Evolutionary conservation across 2,113 vertebrate genomes (phyloP), one percentile per base, ranked within the genome.

Genomic region (Zosterops hypoxanthus): DNA sequence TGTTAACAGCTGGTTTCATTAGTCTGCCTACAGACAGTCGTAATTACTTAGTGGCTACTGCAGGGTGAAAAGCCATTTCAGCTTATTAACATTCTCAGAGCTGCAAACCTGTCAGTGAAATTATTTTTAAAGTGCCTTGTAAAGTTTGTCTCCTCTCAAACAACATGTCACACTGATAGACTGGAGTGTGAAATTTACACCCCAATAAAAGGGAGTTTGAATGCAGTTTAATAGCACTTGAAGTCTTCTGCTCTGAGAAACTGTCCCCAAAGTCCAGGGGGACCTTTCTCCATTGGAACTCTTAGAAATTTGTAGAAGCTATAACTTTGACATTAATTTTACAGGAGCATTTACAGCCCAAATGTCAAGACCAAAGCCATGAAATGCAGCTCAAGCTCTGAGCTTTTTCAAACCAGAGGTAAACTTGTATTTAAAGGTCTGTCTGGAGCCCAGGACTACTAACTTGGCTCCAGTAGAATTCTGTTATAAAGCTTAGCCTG

Each of bases 1-100:
- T 8, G 0, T 86, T 92, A 95, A 90, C 68, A 42, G 80, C 44
- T 34, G 59, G 41, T 47, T 90, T 91, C 88, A 84, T 94, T 75
- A 94, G 65, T 86, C 90, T 91, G 75, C 75, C 73, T 59, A 46
- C 41, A 87, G 64, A 91, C 49, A 77, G 70, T 55, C 34, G 2
- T 85, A 82, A 91, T 87, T 89, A 56, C 73, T 85, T 26, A 6
- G 84, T 15, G 46, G 70, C 66, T 89, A 33, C 70, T 57, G 59
- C 82, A 31, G 9, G 4, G 66, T 50, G n/a, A 85, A 85, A 19
- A 79, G 61, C 66, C 63, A 61, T 87, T 94, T 65, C 2, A 2
- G 63, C 76, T 95, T 85, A 87, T 95, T 95, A 91, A 66, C 1
- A 3, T 34, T 82, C 75, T 50, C 61, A 14, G 24, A 44, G 88